Base-by-base conservation (phyloP, 2,888 invertebrate species). In the Neoaliturus tenellus region DNA sequence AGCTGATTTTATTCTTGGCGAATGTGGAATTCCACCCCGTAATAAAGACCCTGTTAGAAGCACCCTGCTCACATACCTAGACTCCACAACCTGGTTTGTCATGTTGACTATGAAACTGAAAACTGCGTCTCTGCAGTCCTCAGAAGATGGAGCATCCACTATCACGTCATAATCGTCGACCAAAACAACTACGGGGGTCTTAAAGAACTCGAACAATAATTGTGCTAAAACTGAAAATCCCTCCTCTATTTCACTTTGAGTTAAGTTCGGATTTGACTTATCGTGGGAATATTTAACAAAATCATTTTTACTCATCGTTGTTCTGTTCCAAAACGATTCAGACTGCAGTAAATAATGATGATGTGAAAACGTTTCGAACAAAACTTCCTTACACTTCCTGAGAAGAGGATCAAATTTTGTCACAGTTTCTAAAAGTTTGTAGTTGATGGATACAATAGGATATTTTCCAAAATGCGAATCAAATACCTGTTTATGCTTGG, bases 161-260 rank as follows among this genome's bases (percentile, higher is more conserved):
- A 62, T 62, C 4, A 62, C 31, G 62, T 62, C 62, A 62, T 62
- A 62, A 31, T 62, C 28, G 28, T 62, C 62, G 12, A 62, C 3
- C 31, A 62, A 62, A 2, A 62, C 62, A 2, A 62, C 62, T 14
- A 62, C 10, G 1, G 28, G 28, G 25, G 62, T 28, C 31, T 62
- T 62, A 62, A 28, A 62, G 31, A 28, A 62, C 2, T 25, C 31
- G 5, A 12, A 31, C n/a, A 62, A 28, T 17, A n/a, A 14, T 4
- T 62, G 3, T 1, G 31, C 62, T 14, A 62, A 14, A 2, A 31
- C 12, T 12, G 17, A 14, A 62, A 62, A 62, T 17, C 62, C 62
- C 12, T 62, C 31, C 31, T 62, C 62, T 28, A 62, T 31, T 4
- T 62, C 62, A 28, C 31, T 31, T 62, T 62, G 62, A 8, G 28